Percentiles rank a stretch among this genome's conserved stretches.
Conservation (phyloP, 2,797 vertebrate species). For the Microctenopoma lineatum region DNA sequence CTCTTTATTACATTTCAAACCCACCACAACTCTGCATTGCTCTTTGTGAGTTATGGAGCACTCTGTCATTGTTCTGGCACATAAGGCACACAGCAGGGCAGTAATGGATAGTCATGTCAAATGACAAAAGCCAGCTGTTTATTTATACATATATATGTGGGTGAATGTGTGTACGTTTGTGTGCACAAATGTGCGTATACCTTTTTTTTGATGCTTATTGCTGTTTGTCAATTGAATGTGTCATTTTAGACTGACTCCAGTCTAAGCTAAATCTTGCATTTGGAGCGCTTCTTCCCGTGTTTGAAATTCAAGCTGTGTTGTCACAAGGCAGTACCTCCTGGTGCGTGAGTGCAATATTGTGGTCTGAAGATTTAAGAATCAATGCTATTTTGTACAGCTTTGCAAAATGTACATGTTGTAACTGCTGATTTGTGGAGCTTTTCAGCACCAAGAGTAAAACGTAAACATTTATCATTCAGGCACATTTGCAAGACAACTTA, state of each 20-base stretch:
- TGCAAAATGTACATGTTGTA: constrained; percentile 83
- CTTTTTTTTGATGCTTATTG: constrained; percentile 78
- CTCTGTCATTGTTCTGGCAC: constrained; percentile 76
- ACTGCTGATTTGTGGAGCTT: constrained; percentile 85
- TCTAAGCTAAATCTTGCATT: constrained; percentile 74
- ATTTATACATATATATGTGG: constrained; percentile 82
- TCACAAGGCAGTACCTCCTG: constrained; percentile 76
- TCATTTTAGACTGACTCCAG: constrained; percentile 76
- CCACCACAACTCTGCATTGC: constrained; percentile 69
- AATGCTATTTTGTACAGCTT: constrained; percentile 85
- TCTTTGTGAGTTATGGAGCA: constrained; percentile 75
- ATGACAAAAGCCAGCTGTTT: constrained; percentile 84
- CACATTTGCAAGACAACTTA: constrained; percentile 78
- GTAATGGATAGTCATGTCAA: constrained; percentile 77
- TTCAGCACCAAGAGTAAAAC: constrained; percentile 80
- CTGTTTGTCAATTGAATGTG: constrained; percentile 81
- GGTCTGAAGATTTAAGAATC: constrained; percentile 85
- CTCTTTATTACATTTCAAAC: constrained; percentile 76
- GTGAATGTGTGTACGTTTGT: constrained; percentile 67
- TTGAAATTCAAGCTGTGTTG: constrained; percentile 76
- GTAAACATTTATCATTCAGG: constrained; percentile 76
- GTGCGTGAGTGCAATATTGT: constrained; percentile 81
- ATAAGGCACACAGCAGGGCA: constrained; percentile 75
- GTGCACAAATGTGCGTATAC: constrained; percentile 50
- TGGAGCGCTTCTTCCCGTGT: constrained; percentile 74